Evolutionary conservation across 2,113 vertebrate species (phyloP).

Genomic region (Mungos mungo): DNA sequence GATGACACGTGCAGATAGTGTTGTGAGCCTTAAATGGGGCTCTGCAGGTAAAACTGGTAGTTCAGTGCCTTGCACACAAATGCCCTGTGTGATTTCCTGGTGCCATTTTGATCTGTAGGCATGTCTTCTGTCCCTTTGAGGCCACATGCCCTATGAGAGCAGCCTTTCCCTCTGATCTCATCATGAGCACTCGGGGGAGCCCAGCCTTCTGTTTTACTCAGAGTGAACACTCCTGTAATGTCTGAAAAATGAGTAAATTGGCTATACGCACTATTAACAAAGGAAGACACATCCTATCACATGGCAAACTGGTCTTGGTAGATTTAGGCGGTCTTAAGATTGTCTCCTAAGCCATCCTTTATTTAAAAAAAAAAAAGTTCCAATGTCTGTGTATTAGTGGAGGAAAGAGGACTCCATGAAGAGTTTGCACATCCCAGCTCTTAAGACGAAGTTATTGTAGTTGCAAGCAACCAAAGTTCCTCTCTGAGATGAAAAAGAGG

Average conservation of each 20-base stretch:
- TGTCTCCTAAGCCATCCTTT: neutral
- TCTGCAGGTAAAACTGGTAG: neutral
- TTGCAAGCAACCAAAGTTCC: conserved; percentile 13
- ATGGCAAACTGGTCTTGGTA: neutral
- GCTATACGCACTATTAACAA: neutral
- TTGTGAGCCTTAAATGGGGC: neutral
- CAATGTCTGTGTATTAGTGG: neutral
- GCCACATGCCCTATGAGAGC: neutral
- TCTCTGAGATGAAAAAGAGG: conserved; percentile 43
- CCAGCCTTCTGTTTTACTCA: neutral
- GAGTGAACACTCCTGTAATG: neutral
- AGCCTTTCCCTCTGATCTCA: neutral
- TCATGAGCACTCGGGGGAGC: neutral
- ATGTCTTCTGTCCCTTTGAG: neutral
- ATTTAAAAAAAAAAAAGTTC: neutral
- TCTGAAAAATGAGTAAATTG: neutral
- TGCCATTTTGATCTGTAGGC: neutral
- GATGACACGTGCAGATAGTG: neutral
- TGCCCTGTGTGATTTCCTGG: neutral
- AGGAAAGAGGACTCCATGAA: neutral
- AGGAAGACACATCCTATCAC: neutral
- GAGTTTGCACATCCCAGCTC: neutral
- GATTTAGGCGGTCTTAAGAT: neutral
- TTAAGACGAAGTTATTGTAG: conserved; percentile 52
- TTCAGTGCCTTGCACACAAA: neutral